Base-by-base conservation (phyloP, 1,140 invertebrate genomes). In the Campoletis sonorensis region DNA sequence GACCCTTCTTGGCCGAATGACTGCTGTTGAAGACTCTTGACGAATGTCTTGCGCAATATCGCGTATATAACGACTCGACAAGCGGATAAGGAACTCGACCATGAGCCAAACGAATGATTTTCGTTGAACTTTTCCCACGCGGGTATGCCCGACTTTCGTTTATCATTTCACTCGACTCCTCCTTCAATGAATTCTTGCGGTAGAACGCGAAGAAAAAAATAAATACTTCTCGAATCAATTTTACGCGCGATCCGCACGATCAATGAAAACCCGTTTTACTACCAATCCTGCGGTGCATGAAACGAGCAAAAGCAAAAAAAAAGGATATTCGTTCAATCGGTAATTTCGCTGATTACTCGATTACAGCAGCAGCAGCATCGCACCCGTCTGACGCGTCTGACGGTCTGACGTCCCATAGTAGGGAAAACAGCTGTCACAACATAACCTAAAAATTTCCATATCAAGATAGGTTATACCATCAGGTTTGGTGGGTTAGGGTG, bases 341-440 rank as follows among this genome's bases (percentile, higher is more conserved):
- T 37, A 4, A 13, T 11, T 1, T 45, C 11, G 23, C n/a, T 64
- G 23, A 64, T 64, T 26, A 26, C 23, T 64, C 23, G 61, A n/a
- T 13, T 11, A 45, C 40, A 45, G 40, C 40, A 45, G 40, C 40
- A 45, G 40, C 40, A 45, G 40, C 40, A 45, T 45, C 40, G 40
- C 40, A 10, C 40, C 13, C 1, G 40, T 45, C 13, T 13, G 1
- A 11, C 5, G 3, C 11, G 8, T 45, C 30, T 33, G 30, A 33
- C 30, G 30, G 30, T 33, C n/a, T 61, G 58, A 61, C 58, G 58
- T 61, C 18, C 16, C 4, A n/a, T 5, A n/a, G 1, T 4, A 5
- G 23, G 8, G 23, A 61, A 61, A 64, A 64, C 61, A 64, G 61
- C 61, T 64, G 61, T 64, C 61, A 64, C n/a, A 64, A 64, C 61